Evolutionary conservation across 2,113 vertebrate genomes (phyloP).

Genomic region (Globicephala melas): DNA sequence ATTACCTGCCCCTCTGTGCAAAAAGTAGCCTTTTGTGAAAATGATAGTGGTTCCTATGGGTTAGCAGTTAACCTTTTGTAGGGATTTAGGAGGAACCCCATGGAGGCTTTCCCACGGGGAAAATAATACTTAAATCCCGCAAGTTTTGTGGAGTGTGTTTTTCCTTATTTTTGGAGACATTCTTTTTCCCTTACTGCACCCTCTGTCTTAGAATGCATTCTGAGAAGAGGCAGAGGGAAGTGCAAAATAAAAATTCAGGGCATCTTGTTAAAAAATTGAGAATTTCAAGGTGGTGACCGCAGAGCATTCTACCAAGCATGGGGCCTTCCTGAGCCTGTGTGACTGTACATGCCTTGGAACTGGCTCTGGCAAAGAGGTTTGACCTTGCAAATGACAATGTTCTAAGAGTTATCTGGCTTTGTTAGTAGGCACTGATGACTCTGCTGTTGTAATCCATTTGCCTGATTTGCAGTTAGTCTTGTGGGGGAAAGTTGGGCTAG

Average conservation of each 20-base stretch:
- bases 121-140: neutral
- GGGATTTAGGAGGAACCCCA: neutral
- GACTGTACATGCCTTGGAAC: neutral
- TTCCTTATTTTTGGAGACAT: conserved; percentile 16
- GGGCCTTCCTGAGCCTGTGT: neutral
- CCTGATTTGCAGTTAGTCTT: neutral
- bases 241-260: neutral
- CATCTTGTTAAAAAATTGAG: neutral
- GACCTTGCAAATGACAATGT: neutral
- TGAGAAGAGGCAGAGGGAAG: neutral
- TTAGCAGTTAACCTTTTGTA: conserved; percentile 57
- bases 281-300: neutral
- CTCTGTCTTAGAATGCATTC: neutral
- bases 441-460: neutral
- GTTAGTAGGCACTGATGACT: neutral
- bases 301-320: neutral
- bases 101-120: conserved; percentile 21
- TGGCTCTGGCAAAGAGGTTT: neutral
- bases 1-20: conserved; percentile 47
- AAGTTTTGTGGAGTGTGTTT: neutral
- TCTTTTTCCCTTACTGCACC: neutral
- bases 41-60: neutral
- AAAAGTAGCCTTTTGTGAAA: conserved; percentile 35
- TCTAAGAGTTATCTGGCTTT: neutral
- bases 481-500: neutral